Evolutionary conservation across 2,797 vertebrate genomes (phyloP).

Genomic region (Trematomus bernacchii): DNA sequence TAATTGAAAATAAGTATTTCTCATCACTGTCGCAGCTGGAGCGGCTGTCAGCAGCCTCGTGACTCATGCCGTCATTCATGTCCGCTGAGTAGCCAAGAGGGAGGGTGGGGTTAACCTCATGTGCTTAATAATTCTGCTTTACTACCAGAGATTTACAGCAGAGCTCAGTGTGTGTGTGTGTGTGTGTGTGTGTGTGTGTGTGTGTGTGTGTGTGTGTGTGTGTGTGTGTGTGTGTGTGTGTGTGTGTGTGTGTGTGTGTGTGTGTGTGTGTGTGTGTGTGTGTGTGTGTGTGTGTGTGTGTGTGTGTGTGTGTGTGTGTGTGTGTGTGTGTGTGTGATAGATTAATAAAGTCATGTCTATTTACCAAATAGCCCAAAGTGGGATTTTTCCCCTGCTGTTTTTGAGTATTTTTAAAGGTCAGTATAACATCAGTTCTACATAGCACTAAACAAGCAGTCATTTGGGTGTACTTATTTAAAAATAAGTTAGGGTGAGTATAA

Average conservation of each 20-base stretch:
- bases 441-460: neutral
- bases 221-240: neutral
- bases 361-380: neutral
- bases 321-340: neutral
- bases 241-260: neutral
- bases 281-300: neutral
- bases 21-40: slow-evolving; percentile 47
- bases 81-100: slow-evolving; percentile 21
- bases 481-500: neutral
- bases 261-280: slow-evolving; percentile 1
- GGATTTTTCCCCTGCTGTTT: neutral
- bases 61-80: slow-evolving; percentile 46
- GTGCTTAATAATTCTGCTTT: slow-evolving; percentile 31
- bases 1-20: slow-evolving; percentile 50
- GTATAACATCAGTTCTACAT: neutral
- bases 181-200: neutral
- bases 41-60: slow-evolving; percentile 43
- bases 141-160: slow-evolving; percentile 30
- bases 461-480: neutral
- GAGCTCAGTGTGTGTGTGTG: neutral
- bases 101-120: slow-evolving; percentile 43
- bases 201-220: neutral
- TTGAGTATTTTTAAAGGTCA: neutral
- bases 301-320: neutral
- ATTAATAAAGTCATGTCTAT: neutral